A percentile compares a stretch with the other conserved stretches of the same genome.
Conservation (phyloP, 53 echinoderm and acorn worm species). For the Mesocentrotus franciscanus region DNA sequence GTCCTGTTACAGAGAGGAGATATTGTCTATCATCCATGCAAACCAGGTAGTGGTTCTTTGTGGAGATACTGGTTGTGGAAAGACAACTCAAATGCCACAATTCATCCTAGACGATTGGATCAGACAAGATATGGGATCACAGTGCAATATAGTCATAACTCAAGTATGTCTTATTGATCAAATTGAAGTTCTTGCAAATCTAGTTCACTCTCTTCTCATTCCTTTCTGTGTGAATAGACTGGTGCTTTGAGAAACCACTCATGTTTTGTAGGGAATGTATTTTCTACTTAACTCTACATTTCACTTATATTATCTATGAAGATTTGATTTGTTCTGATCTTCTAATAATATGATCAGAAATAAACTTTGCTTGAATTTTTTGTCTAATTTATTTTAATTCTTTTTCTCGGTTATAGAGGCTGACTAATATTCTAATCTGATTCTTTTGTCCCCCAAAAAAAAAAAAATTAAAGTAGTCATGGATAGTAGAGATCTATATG, state of each 20-base stretch:
- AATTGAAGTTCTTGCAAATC: not conserved
- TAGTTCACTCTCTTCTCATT: not conserved
- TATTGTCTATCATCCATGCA: slow-evolving; percentile 71
- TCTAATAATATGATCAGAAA: no score
- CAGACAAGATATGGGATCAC: slow-evolving; percentile 71
- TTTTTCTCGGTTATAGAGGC: no score
- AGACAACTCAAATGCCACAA: slow-evolving; percentile 96
- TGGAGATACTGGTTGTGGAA: slow-evolving; percentile 94
- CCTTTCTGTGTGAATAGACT: not conserved
- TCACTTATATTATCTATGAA: no score
- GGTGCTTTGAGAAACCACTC: not conserved
- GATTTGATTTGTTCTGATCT: no score
- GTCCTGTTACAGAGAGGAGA: slow-evolving; percentile 67
- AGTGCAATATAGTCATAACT: slow-evolving; percentile 95
- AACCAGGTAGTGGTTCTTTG: slow-evolving; percentile 86
- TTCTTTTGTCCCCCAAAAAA: no score
- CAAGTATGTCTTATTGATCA: slow-evolving; percentile 68
- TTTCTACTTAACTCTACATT: no score
- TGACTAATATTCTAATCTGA: no score
- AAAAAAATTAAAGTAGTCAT: no score
- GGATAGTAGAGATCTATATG: no score
- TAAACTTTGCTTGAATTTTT: no score
- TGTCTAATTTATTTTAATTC: no score
- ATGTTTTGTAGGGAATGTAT: no score
- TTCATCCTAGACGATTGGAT: slow-evolving; percentile 87